phyloP scores from a whole-genome alignment of 2,888 invertebrate species.

The Drosophila diplacantha region DNA sequence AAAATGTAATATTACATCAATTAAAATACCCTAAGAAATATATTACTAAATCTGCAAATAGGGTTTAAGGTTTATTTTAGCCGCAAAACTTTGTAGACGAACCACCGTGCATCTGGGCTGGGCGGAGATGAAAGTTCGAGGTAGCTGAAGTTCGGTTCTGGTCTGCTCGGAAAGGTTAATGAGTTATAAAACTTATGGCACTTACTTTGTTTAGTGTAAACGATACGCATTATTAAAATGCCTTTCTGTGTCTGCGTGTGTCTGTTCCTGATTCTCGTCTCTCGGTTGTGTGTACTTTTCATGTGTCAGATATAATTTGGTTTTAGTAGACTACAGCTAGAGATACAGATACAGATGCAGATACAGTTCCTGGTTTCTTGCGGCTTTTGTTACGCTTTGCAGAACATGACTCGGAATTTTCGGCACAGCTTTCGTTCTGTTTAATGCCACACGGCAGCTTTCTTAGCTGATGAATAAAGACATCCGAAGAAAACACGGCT shows the following conservation, averaged over 20 bases:
- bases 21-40: neutral
- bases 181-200: constrained; percentile 66
- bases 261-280: constrained; percentile 1
- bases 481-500: constrained; percentile 45
- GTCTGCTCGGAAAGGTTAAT: constrained; percentile 56
- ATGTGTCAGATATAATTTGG: constrained; percentile 53
- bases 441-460: constrained; percentile 52
- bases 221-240: constrained; percentile 67
- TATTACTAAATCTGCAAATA: neutral
- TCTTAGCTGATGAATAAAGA: constrained; percentile 43
- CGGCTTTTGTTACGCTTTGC: constrained; percentile 66
- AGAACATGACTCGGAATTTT: constrained; percentile 66
- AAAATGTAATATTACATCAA: neutral
- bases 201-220: constrained; percentile 52
- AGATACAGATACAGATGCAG: constrained; percentile 35
- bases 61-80: neutral
- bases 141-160: constrained; percentile 25
- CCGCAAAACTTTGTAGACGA: too few species aligned
- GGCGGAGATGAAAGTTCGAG: constrained; percentile 20
- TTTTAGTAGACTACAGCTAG: constrained; percentile 30
- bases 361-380: constrained; percentile 40
- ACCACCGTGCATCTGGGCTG: constrained; percentile 7
- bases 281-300: constrained; percentile 38
- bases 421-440: constrained; percentile 58
- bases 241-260: constrained; percentile 30